Evolutionary conservation across 2,888 invertebrate genomes (phyloP).

Genomic region (Catocala sponsa): DNA sequence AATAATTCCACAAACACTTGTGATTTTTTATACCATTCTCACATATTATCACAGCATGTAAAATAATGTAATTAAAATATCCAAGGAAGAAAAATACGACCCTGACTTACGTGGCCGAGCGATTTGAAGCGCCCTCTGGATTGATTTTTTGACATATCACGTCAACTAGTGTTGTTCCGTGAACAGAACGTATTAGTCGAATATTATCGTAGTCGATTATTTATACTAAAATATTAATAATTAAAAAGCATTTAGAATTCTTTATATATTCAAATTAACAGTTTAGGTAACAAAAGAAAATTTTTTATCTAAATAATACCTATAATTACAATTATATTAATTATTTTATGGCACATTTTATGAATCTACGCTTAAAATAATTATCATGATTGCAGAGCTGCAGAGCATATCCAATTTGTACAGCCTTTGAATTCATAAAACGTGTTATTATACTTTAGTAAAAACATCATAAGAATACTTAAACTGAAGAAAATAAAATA

Average conservation of each 20-base stretch:
- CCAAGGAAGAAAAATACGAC: constrained; percentile 82
- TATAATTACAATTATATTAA: no score
- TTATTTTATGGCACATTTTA: no score
- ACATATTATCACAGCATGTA: constrained; percentile 74
- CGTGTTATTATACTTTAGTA: background rate
- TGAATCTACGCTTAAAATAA: no score
- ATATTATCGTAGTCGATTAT: background rate
- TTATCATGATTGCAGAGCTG: background rate
- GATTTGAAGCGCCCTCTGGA: constrained; percentile 84
- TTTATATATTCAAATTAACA: background rate
- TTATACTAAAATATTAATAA: background rate
- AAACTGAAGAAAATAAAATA: background rate
- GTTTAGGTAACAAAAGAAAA: background rate
- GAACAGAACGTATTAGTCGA: constrained; percentile 1
- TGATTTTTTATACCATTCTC: constrained; percentile 75
- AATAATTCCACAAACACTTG: constrained; percentile 68
- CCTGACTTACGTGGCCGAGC: constrained; percentile 88
- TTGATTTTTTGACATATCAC: constrained; percentile 77
- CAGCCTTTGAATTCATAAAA: constrained; percentile 4
- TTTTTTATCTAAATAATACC: background rate
- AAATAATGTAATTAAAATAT: constrained; percentile 75
- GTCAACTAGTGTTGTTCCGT: constrained; percentile 57
- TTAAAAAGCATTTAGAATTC: background rate
- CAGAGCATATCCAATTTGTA: background rate
- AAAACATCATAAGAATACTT: constrained; percentile 4